Conservation (phyloP, 2,797 vertebrate species). For the Liasis olivaceus region DNA sequence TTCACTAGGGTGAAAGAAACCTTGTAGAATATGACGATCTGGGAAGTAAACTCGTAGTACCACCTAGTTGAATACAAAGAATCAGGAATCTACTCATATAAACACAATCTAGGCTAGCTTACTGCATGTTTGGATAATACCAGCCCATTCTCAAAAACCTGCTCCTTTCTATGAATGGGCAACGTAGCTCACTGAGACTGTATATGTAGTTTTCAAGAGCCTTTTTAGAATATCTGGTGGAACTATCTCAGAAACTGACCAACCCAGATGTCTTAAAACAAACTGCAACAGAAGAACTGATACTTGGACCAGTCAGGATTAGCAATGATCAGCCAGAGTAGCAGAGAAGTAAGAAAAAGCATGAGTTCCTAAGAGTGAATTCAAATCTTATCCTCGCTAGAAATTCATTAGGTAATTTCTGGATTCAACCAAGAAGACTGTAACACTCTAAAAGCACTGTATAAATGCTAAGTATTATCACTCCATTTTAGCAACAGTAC, state of each 20-base stretch:
- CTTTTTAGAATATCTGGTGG: background rate
- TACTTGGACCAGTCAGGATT: background rate
- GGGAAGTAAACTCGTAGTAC: conserved; percentile 92
- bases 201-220: background rate
- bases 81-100: background rate
- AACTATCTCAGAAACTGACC: background rate
- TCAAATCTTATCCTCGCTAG: background rate
- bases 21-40: conserved; percentile 90
- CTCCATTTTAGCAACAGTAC: background rate
- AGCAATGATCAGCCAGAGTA: background rate
- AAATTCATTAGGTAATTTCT: background rate
- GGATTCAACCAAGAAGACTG: background rate
- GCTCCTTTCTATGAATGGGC: background rate
- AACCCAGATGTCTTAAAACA: background rate
- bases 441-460: background rate
- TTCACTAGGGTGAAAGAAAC: conserved; percentile 90
- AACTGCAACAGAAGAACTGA: background rate
- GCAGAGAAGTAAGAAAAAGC: background rate
- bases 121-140: background rate
- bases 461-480: background rate
- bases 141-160: background rate
- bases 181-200: background rate
- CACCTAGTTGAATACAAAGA: conserved; percentile 77
- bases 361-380: background rate
- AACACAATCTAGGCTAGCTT: background rate